phyloP scores from a whole-genome alignment of 2,113 vertebrate genomes.

The Psilopsiagon aymara region DNA sequence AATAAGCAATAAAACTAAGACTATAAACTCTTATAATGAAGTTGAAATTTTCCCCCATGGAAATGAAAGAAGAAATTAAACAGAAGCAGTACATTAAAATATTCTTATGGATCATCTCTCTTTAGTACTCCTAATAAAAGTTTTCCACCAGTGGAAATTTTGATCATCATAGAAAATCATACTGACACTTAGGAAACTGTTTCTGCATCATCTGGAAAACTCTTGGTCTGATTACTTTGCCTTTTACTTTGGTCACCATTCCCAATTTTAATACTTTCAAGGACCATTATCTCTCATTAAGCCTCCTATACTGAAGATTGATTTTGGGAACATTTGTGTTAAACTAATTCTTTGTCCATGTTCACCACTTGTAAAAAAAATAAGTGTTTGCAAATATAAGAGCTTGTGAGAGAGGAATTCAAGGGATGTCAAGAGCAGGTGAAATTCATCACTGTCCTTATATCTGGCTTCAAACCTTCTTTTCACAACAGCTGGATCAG shows the following conservation, averaged over 20 bases:
- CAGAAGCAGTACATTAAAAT: neutral
- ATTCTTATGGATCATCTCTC: neutral
- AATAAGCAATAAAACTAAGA: neutral
- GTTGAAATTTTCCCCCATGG: neutral
- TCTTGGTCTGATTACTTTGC: neutral
- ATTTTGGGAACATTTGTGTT: neutral
- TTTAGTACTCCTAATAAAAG: constrained; percentile 11
- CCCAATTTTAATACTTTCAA: neutral
- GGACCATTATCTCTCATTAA: neutral
- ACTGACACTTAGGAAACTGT: neutral
- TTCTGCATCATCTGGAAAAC: neutral
- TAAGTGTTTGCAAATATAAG: neutral
- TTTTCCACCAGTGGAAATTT: constrained; percentile 2
- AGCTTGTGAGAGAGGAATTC: neutral
- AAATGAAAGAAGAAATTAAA: neutral
- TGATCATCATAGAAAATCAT: neutral
- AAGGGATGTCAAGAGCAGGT: neutral
- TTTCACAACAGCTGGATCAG: neutral
- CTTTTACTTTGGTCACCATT: neutral
- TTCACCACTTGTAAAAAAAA: neutral
- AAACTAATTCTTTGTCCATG: neutral
- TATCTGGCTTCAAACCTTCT: neutral
- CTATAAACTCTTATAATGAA: neutral
- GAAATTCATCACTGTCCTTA: neutral
- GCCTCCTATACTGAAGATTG: neutral